Conservation (phyloP, 1,140 invertebrate species). For the Drosophila orosa region DNA sequence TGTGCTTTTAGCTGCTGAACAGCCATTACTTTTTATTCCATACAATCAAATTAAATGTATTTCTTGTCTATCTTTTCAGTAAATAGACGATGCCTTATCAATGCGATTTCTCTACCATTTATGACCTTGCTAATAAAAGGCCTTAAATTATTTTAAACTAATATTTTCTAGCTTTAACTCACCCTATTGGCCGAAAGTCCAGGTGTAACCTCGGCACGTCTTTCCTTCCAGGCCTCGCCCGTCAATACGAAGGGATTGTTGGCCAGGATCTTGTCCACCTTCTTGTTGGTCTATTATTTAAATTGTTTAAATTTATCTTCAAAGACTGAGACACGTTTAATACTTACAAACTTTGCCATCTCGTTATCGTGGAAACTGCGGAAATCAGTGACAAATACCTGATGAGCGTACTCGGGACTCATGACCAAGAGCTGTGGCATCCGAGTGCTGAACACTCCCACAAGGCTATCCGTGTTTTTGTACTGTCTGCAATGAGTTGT, state of each 20-base stretch:
- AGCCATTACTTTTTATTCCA: neutral
- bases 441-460: slow-evolving; percentile 57
- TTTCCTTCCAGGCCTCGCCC: slow-evolving; percentile 86
- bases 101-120: neutral
- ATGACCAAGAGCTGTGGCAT: slow-evolving; percentile 80
- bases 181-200: slow-evolving; percentile 85
- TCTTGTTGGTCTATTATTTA: slow-evolving; percentile 49
- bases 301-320: slow-evolving; percentile 44
- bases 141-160: neutral
- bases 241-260: slow-evolving; percentile 84
- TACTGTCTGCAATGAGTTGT: slow-evolving; percentile 30
- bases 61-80: neutral
- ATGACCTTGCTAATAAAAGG: neutral
- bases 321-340: too few species aligned
- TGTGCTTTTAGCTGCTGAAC: neutral
- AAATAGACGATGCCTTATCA: neutral
- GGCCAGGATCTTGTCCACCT: slow-evolving; percentile 81
- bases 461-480: slow-evolving; percentile 52
- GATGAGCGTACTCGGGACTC: slow-evolving; percentile 84
- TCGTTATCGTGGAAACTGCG: slow-evolving; percentile 81
- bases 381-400: slow-evolving; percentile 85
- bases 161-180: slow-evolving; percentile 1
- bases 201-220: slow-evolving; percentile 85
- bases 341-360: slow-evolving; percentile 49
- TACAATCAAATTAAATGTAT: neutral